These are phyloP conservation scores for Melolontha melolontha DNA, from an alignment of 2,888 invertebrate species.

Conservation along the genomic window DNA sequence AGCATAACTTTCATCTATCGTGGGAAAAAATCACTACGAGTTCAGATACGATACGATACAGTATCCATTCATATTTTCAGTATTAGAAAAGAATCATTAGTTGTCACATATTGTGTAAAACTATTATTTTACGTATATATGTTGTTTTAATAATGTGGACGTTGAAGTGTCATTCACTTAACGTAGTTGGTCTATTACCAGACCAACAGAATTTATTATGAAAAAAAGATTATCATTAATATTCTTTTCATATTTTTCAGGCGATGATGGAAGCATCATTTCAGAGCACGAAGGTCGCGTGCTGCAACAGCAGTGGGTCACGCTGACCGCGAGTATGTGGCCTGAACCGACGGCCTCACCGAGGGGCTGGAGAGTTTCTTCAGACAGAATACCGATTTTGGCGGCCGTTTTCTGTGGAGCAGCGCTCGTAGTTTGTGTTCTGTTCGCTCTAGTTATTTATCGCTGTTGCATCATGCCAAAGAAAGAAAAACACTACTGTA, in stretches of 20 bases:
- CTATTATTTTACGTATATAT: too few species aligned
- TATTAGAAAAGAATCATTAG: too few species aligned
- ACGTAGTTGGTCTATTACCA: too few species aligned
- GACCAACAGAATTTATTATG: too few species aligned
- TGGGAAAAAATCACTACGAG: too few species aligned
- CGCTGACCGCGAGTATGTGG: slow-evolving; percentile 69
- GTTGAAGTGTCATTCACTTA: too few species aligned
- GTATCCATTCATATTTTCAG: too few species aligned
- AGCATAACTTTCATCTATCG: too few species aligned
- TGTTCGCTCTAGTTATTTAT: slow-evolving; percentile 74
- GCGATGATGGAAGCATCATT: slow-evolving; percentile 58
- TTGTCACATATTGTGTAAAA: too few species aligned
- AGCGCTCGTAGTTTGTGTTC: slow-evolving; percentile 74
- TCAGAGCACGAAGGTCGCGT: slow-evolving; percentile 57
- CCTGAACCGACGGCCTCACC: slow-evolving; percentile 64
- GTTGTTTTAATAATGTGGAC: too few species aligned
- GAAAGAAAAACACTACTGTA: slow-evolving; percentile 77
- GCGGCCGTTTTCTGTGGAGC: slow-evolving; percentile 69
- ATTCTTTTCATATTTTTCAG: slow-evolving; percentile 51
- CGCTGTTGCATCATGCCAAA: slow-evolving; percentile 79
- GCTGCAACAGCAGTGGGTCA: slow-evolving; percentile 68
- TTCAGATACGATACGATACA: too few species aligned
- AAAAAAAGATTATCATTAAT: too few species aligned
- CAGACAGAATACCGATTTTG: slow-evolving; percentile 66
- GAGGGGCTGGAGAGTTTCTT: slow-evolving; percentile 65